These are phyloP conservation scores for Tachyglossus aculeatus DNA, from an alignment of 2,797 vertebrate species.

Conservation along the genomic window DNA sequence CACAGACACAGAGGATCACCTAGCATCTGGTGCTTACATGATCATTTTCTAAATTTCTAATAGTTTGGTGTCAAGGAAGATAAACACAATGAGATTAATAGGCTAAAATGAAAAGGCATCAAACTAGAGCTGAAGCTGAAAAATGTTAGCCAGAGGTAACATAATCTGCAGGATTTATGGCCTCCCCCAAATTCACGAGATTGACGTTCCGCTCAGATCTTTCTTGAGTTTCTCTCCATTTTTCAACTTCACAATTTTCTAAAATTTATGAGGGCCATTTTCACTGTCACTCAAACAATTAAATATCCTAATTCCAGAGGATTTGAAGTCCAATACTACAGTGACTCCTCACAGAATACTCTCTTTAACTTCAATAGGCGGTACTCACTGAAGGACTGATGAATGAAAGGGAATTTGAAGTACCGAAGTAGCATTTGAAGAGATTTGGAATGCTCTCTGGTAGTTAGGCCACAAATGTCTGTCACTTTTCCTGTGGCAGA, in stretches of 20 bases:
- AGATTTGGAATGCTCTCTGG: background rate
- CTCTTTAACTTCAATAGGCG: constrained; percentile 18
- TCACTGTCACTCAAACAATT: constrained; percentile 42
- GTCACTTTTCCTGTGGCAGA: constrained; percentile 32
- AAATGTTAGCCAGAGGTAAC: constrained; percentile 37
- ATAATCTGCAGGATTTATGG: constrained; percentile 42
- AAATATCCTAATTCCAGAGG: constrained; percentile 33
- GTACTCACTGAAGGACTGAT: constrained; percentile 11
- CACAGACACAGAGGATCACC: constrained; percentile 65
- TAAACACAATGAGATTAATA: constrained; percentile 59
- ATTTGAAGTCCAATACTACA: constrained; percentile 31
- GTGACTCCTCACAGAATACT: constrained; percentile 28
- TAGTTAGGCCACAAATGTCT: constrained; percentile 30
- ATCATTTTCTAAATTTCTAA: constrained; percentile 69
- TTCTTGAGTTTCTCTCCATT: constrained; percentile 15
- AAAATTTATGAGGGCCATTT: constrained; percentile 27
- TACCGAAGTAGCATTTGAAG: background rate
- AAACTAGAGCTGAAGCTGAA: constrained; percentile 35
- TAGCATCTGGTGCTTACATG: constrained; percentile 65
- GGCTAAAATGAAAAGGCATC: constrained; percentile 46
- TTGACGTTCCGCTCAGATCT: constrained; percentile 22
- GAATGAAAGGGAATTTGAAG: background rate
- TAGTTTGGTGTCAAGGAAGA: constrained; percentile 62
- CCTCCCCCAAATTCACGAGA: constrained; percentile 37
- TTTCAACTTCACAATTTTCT: constrained; percentile 35